phyloP scores from a whole-genome alignment of 2,888 invertebrate genomes.

The Ormyrus labotus region DNA sequence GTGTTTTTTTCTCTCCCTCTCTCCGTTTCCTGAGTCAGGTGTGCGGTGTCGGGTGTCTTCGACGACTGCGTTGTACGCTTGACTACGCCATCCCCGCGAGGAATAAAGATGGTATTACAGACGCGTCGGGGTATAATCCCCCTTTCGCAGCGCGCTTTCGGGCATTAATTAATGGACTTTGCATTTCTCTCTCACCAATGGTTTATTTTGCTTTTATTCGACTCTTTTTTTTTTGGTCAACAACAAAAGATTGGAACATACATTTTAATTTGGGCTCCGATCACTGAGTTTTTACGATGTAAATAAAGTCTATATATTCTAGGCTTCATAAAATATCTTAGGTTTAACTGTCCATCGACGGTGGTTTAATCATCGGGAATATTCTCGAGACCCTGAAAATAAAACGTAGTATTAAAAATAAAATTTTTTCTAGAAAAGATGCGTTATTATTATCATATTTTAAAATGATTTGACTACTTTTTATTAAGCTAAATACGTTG shows the following conservation, averaged over 20 bases:
- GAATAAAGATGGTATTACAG: slow-evolving; percentile 49
- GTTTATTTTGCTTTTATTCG: slow-evolving; percentile 4
- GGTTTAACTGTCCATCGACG: too few species aligned
- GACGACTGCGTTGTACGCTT: neutral
- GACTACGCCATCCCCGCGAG: slow-evolving; percentile 25
- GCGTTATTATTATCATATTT: too few species aligned
- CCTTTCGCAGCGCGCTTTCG: neutral
- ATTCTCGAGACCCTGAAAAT: too few species aligned
- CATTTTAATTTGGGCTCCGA: too few species aligned
- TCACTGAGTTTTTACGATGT: neutral
- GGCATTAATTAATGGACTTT: slow-evolving; percentile 30
- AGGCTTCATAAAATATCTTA: too few species aligned
- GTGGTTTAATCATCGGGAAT: too few species aligned
- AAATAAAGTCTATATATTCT: too few species aligned
- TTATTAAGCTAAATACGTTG: too few species aligned
- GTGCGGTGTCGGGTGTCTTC: slow-evolving; percentile 27
- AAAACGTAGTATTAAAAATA: too few species aligned
- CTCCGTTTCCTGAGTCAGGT: slow-evolving; percentile 12
- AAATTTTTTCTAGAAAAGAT: too few species aligned
- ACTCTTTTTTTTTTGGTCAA: neutral
- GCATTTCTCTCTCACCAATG: neutral
- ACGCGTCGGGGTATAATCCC: slow-evolving; percentile 13
- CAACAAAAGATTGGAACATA: too few species aligned
- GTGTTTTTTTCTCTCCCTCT: neutral
- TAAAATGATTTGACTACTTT: too few species aligned